These are phyloP conservation scores for Myiozetetes cayanensis DNA, from an alignment of 2,113 vertebrate species.

Conservation along the genomic window DNA sequence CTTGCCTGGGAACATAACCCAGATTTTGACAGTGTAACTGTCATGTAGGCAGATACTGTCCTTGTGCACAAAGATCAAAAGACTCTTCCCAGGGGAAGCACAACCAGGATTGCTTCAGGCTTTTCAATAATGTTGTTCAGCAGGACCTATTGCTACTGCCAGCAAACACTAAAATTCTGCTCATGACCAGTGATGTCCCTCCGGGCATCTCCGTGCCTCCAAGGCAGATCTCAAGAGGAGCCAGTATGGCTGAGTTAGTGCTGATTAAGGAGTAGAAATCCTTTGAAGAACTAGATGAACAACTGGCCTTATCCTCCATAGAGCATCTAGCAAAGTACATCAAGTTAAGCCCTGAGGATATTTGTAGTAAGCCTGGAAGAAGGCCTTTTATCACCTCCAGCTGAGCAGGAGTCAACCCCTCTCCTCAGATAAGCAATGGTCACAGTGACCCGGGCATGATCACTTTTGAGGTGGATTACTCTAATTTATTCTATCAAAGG, in stretches of 20 bases:
- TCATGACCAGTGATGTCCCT: not conserved
- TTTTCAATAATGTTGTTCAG: not conserved
- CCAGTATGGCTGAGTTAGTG: not conserved
- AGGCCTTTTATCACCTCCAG: conserved; percentile 36
- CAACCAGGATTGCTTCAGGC: not conserved
- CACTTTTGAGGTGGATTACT: not conserved
- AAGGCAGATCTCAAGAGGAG: not conserved
- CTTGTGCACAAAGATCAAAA: not conserved
- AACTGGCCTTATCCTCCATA: conserved; percentile 18
- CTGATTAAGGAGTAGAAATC: conserved; percentile 24
- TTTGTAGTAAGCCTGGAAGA: not conserved
- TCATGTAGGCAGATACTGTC: not conserved
- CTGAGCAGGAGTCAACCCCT: not conserved
- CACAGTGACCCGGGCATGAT: not conserved
- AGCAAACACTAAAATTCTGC: not conserved
- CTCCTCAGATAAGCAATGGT: conserved; percentile 30
- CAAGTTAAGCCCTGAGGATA: not conserved
- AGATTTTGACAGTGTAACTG: not conserved
- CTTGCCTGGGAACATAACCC: conserved; percentile 2
- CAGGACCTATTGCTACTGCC: not conserved
- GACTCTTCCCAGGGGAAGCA: not conserved
- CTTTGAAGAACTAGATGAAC: conserved; percentile 6
- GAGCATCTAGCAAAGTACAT: not conserved
- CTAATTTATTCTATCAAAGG: not conserved
- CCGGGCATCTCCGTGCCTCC: not conserved